Conservation (phyloP, 1,140 invertebrate genomes). For the Calosoma granatense region DNA sequence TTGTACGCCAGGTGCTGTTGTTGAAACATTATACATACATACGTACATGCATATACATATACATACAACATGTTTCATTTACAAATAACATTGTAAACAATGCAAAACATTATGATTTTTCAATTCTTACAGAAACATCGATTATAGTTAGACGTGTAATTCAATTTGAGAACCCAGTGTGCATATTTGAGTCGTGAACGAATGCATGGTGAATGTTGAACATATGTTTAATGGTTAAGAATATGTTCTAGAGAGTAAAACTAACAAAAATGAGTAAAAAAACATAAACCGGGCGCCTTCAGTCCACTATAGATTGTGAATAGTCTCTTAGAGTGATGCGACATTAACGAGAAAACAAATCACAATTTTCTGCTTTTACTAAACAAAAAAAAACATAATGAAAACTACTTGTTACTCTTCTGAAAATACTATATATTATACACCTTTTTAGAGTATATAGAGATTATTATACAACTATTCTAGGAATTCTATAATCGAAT, state of each 20-base stretch:
- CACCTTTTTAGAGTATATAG: slow-evolving; percentile 19
- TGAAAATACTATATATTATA: slow-evolving; percentile 19
- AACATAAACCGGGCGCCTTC: neutral
- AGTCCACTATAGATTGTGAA: neutral
- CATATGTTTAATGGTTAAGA: neutral
- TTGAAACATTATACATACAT: no score
- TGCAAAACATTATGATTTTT: no score
- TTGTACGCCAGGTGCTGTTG: no score
- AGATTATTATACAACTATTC: slow-evolving; percentile 18
- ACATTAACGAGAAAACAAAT: neutral
- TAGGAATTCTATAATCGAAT: slow-evolving; percentile 11
- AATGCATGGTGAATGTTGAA: neutral
- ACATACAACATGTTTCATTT: no score
- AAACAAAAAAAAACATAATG: neutral
- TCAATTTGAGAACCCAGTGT: neutral
- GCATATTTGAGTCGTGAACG: neutral
- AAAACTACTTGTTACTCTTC: slow-evolving; percentile 17
- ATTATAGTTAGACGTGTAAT: neutral
- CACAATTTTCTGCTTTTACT: neutral
- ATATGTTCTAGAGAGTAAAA: no score
- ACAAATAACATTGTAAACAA: no score
- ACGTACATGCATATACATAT: no score
- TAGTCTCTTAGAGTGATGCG: neutral
- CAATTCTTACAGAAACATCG: neutral
- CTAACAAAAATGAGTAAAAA: no score